Evolutionary conservation across 2,888 invertebrate species (phyloP).

Genomic region (Osmoderma eremita): DNA sequence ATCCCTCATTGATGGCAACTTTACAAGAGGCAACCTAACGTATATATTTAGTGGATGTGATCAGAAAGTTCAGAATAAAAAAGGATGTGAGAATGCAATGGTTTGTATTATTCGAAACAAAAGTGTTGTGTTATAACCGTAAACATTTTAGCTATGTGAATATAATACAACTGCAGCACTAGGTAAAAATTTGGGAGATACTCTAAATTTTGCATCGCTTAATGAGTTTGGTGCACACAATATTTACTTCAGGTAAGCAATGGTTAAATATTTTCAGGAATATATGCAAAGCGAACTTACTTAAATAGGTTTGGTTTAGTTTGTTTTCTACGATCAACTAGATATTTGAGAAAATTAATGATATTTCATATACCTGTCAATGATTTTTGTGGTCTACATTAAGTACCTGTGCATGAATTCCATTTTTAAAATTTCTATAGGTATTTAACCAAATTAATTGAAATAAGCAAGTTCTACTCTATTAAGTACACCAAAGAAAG

Average conservation of each 20-base stretch:
- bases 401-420: no score
- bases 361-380: no score
- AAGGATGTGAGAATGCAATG: conserved; percentile 17
- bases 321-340: no score
- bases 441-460: no score
- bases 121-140: background rate
- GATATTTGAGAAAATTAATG: no score
- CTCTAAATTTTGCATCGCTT: conserved; percentile 7
- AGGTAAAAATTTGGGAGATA: background rate
- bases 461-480: no score
- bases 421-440: no score
- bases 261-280: background rate
- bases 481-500: no score
- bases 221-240: conserved; percentile 6
- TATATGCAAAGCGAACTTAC: no score
- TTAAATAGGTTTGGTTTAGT: no score
- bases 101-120: conserved; percentile 2
- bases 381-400: no score
- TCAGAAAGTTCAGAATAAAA: background rate
- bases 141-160: conserved; percentile 24
- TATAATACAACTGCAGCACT: background rate
- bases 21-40: background rate
- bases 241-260: conserved; percentile 13
- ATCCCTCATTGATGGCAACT: conserved; percentile 8
- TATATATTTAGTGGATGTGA: conserved; percentile 23